Conservation (phyloP, 2,888 invertebrate genomes). For the Drosophila percnosoma region DNA sequence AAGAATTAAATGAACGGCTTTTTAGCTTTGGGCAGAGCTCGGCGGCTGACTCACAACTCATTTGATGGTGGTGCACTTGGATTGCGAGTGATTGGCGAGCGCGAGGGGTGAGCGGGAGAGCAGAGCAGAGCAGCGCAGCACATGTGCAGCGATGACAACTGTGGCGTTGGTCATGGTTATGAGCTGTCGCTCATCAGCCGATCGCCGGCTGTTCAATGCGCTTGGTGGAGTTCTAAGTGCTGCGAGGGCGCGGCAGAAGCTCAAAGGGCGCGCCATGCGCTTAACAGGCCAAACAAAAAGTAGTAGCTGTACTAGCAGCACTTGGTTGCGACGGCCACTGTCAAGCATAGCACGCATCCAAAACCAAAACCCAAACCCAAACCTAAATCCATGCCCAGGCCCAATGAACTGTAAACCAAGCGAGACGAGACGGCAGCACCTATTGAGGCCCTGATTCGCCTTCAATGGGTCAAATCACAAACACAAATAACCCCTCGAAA, state of each 20-base stretch:
- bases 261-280: slow-evolving; percentile 45
- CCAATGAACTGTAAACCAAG: slow-evolving; percentile 73
- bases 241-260: slow-evolving; percentile 3
- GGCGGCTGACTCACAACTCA: slow-evolving; percentile 36
- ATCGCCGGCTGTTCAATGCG: slow-evolving; percentile 23
- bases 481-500: slow-evolving; percentile 46
- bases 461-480: slow-evolving; percentile 70
- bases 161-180: slow-evolving; percentile 63
- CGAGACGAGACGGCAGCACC: slow-evolving; percentile 28
- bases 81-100: slow-evolving; percentile 43
- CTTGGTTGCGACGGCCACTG: slow-evolving; percentile 12
- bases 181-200: slow-evolving; percentile 65
- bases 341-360: slow-evolving; percentile 22
- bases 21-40: neutral
- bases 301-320: neutral
- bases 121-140: slow-evolving; percentile 25
- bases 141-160: slow-evolving; percentile 30
- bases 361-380: slow-evolving; percentile 4
- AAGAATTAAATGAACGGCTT: slow-evolving; percentile 28
- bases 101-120: slow-evolving; percentile 19
- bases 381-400: slow-evolving; percentile 5
- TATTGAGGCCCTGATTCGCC: slow-evolving; percentile 39
- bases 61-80: slow-evolving; percentile 52
- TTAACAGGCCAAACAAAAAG: slow-evolving; percentile 27
- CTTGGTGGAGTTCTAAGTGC: neutral